Evolutionary conservation across 2,797 vertebrate species (phyloP).

Genomic region (Falco peregrinus): DNA sequence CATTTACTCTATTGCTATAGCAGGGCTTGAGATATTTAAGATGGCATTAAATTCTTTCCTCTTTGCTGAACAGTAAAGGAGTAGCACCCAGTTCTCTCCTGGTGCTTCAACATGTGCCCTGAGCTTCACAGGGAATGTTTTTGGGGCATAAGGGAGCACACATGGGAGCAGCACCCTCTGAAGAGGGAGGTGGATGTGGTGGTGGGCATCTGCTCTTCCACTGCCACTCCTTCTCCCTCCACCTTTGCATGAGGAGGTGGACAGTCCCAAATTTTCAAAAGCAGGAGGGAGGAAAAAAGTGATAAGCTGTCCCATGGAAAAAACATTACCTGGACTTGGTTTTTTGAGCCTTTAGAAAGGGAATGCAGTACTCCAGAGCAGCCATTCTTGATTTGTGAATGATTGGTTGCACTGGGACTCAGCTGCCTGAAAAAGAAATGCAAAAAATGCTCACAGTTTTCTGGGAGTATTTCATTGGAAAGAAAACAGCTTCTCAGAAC

Average conservation of each 20-base stretch:
- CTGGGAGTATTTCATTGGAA: neutral
- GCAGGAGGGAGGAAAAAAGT: neutral
- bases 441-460: neutral
- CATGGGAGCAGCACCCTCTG: neutral
- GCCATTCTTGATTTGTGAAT: neutral
- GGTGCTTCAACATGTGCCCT: neutral
- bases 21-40: neutral
- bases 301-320: neutral
- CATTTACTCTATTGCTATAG: neutral
- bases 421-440: neutral
- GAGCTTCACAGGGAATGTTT: neutral
- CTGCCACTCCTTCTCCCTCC: neutral
- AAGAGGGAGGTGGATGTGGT: neutral
- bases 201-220: neutral
- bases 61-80: neutral
- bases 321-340: neutral
- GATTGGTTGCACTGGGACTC: neutral
- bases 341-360: neutral
- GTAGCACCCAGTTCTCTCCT: neutral
- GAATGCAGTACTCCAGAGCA: neutral
- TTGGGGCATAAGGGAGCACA: neutral
- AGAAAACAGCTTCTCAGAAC: neutral
- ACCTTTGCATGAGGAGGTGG: fast-evolving
- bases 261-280: neutral
- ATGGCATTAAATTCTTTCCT: neutral